Evolutionary conservation across 2,113 vertebrate genomes (phyloP).

Genomic region (Seriola rivoliana): DNA sequence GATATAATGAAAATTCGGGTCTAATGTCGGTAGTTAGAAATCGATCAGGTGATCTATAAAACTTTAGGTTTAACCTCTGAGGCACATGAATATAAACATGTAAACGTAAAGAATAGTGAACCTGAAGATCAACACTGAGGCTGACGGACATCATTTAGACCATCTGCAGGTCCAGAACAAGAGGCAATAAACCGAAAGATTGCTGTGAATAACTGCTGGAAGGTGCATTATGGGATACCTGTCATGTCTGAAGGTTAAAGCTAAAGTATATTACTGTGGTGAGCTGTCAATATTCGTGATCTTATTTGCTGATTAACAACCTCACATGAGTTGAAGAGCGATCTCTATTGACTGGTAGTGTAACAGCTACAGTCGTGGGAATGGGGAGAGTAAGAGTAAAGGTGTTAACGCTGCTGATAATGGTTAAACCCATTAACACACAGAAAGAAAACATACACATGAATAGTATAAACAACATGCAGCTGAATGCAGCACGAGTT

Average conservation of each 20-base stretch:
- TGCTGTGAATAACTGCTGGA: too few species aligned
- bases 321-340: conserved; percentile 19
- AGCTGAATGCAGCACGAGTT: background rate
- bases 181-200: too few species aligned
- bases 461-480: background rate
- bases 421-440: conserved; percentile 28
- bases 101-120: too few species aligned
- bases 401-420: conserved; percentile 73
- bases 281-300: background rate
- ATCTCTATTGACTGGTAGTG: conserved; percentile 88
- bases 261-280: too few species aligned
- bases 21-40: background rate
- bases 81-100: background rate
- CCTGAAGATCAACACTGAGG: too few species aligned
- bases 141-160: too few species aligned
- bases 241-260: too few species aligned
- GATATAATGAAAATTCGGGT: background rate
- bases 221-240: too few species aligned
- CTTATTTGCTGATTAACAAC: background rate
- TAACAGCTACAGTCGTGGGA: conserved; percentile 80
- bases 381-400: conserved; percentile 40
- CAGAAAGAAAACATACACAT: background rate
- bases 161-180: too few species aligned
- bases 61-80: background rate
- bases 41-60: background rate